phyloP scores from a whole-genome alignment of 2,888 invertebrate species.

The Drosophila phalerata region DNA sequence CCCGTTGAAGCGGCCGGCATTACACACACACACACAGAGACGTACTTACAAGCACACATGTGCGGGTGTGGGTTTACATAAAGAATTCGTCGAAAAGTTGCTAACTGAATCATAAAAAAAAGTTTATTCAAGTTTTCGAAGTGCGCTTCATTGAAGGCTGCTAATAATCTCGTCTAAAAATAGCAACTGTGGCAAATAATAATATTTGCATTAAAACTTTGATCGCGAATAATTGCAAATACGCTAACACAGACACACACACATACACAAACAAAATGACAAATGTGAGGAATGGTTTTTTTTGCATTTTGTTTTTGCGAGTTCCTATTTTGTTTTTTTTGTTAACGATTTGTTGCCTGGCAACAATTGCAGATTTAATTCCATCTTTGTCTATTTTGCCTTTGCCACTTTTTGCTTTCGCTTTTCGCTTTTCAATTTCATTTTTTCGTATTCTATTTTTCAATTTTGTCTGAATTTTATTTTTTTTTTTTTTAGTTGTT shows the following conservation, averaged over 20 bases:
- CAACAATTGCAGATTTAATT: conserved; percentile 4
- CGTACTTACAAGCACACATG: not conserved
- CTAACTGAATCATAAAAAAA: conserved; percentile 71
- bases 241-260: conserved; percentile 4
- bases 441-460: not conserved
- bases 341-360: not conserved
- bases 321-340: not conserved
- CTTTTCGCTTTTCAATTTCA: not conserved
- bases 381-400: not conserved
- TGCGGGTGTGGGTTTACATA: conserved; percentile 11
- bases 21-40: conserved; percentile 21
- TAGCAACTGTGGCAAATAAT: conserved; percentile 49
- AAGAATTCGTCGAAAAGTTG: conserved; percentile 42
- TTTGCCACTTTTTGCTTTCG: not conserved
- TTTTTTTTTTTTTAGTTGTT: not conserved
- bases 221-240: conserved; percentile 43
- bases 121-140: conserved; percentile 37
- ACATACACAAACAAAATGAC: not conserved
- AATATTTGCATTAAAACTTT: conserved; percentile 53
- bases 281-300: not conserved
- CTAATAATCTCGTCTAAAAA: conserved; percentile 64
- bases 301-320: not conserved
- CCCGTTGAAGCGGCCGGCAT: conserved; percentile 38
- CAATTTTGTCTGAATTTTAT: not conserved
- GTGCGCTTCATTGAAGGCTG: conserved; percentile 59